A percentile compares a stretch with the other conserved stretches of the same genome.
These are phyloP conservation scores for Zoroaster sp. DNA, from an alignment of 53 echinoderm and acorn worm genomes.

Conservation along the genomic window DNA sequence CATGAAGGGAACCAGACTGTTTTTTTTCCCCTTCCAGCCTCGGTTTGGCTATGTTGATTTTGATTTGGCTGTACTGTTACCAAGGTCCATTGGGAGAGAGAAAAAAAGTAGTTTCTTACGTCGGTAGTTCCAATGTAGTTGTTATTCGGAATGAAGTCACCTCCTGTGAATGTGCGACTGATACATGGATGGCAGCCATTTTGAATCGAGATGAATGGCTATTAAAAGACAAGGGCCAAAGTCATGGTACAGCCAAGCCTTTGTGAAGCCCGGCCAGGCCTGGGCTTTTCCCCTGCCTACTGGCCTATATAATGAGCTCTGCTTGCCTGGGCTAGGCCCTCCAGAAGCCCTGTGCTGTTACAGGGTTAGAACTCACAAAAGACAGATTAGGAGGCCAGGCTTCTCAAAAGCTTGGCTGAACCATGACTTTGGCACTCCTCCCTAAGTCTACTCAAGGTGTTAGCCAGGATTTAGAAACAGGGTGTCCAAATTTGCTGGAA, in stretches of 20 bases:
- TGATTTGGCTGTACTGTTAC: not conserved
- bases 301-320: too few relatives aligned
- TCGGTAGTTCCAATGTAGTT: constrained; percentile 81
- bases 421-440: too few relatives aligned
- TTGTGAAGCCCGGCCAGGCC: not conserved
- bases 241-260: not conserved
- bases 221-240: not conserved
- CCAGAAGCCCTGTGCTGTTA: too few relatives aligned
- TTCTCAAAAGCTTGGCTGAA: too few relatives aligned
- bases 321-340: too few relatives aligned
- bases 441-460: too few relatives aligned
- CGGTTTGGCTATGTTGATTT: not conserved
- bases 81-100: not conserved
- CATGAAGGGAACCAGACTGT: not conserved
- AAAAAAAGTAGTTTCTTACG: constrained; percentile 44
- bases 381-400: too few relatives aligned
- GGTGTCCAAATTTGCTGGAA: too few relatives aligned
- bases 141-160: constrained; percentile 96
- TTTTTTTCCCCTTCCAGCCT: too few relatives aligned
- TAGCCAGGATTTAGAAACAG: too few relatives aligned
- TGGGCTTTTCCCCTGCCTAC: not conserved
- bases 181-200: constrained; percentile 96
- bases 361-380: too few relatives aligned
- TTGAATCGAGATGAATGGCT: constrained; percentile 91
- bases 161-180: constrained; percentile 83